These are phyloP conservation scores for Gnathonemus echidnorhynchus DNA, from an alignment of 2,113 vertebrate genomes.

Conservation along the genomic window DNA sequence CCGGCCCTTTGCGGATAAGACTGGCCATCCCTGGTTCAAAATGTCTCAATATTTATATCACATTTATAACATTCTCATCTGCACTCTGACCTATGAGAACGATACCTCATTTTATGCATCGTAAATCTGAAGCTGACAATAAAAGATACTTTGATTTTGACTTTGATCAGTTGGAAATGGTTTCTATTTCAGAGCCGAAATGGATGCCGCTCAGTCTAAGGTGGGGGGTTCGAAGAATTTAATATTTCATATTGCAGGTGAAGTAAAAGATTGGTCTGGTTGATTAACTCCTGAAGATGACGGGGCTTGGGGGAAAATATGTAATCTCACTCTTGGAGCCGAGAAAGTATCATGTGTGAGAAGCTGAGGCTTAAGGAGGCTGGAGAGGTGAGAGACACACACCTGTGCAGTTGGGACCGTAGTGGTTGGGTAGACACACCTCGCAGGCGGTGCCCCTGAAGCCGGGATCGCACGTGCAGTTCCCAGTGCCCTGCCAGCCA, in stretches of 20 bases:
- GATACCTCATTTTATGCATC: not conserved
- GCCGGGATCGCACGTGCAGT: slow-evolving; percentile 62
- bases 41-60: not conserved
- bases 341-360: not conserved
- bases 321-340: not conserved
- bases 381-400: not conserved
- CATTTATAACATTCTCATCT: not conserved
- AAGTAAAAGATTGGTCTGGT: not conserved
- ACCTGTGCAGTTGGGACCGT: slow-evolving; percentile 80
- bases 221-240: not conserved
- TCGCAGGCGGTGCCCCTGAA: slow-evolving; percentile 78
- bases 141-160: not conserved
- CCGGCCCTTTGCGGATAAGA: too few relatives aligned
- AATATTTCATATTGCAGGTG: not conserved
- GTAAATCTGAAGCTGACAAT: not conserved
- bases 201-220: not conserved
- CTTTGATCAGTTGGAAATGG: not conserved
- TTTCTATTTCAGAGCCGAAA: not conserved
- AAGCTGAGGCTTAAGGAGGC: not conserved
- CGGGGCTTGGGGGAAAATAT: not conserved
- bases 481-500: slow-evolving; percentile 58
- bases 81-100: not conserved
- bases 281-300: not conserved
- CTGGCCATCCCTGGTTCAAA: not conserved
- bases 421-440: slow-evolving; percentile 57